phyloP scores from a whole-genome alignment of 2,797 vertebrate species.

The Pempheris klunzingeri region DNA sequence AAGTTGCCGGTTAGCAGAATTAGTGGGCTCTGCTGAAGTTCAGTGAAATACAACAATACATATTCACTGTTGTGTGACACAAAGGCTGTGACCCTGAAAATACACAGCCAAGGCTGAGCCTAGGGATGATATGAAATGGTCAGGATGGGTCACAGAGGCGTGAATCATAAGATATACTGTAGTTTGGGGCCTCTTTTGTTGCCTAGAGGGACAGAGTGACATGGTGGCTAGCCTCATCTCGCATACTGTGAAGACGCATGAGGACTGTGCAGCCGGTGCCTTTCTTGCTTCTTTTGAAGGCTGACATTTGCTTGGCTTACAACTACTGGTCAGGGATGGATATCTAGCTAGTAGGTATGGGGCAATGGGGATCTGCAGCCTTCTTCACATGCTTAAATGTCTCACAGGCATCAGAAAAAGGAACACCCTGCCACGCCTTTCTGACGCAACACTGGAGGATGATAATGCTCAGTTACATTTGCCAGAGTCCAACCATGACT shows the following conservation, averaged over 20 bases:
- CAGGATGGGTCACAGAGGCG: background rate
- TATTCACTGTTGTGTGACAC: background rate
- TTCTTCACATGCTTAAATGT: background rate
- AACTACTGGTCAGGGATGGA: background rate
- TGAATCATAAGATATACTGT: background rate
- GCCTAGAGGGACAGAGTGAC: constrained; percentile 1
- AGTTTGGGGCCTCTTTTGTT: background rate
- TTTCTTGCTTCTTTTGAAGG: background rate
- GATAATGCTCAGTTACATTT: background rate
- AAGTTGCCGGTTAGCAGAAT: background rate
- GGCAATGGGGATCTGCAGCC: background rate
- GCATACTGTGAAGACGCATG: background rate
- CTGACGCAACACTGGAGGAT: background rate
- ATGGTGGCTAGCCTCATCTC: constrained; percentile 1
- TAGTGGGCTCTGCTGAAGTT: too few relatives aligned
- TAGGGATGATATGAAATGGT: background rate
- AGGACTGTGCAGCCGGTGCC: constrained; percentile 4
- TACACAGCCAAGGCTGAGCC: background rate
- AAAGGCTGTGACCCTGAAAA: too few relatives aligned
- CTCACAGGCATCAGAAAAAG: background rate
- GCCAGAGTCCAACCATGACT: too few relatives aligned
- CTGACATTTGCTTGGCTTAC: background rate
- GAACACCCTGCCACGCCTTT: background rate
- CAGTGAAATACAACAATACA: background rate
- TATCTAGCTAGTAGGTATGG: background rate